Evolutionary conservation across 2,888 invertebrate genomes (phyloP), one percentile per base, ranked within the genome.

Genomic region (Pollenia labialis): DNA sequence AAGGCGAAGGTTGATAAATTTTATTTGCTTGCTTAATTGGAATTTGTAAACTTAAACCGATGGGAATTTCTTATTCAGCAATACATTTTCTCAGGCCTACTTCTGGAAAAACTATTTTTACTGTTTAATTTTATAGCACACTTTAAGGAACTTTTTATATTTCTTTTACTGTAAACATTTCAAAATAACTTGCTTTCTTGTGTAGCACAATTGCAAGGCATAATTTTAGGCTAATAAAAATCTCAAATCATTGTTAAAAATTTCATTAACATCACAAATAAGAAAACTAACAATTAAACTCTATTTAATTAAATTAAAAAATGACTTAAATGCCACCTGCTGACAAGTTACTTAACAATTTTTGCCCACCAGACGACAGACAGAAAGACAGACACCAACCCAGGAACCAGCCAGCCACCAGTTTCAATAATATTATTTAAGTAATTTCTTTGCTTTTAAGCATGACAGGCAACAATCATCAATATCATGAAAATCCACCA

Each of bases 401-500:
- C 54, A 32, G 42, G 32, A 7, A 16, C 58, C 77, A 54, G 18
- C 16, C 42, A 48, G 6, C 52, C 16, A 80, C 69, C 60, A 76
- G 71, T 44, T 44, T 56, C n/a, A 58, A 14, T 23, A 74, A 68
- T 23, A 74, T 69, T 64, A 58, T 72, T 71, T 64, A 48, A 77
- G 50, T 68, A 66, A 68, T 69, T 77, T 60, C 56, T 80, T 60
- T 18, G 40, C 40, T 62, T 54, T 46, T 56, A 58, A 52, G 12
- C 74, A 83, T 86, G 86, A 80, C 86, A 81, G 86, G 68, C 66
- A 83, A 52, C 71, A 83, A 83, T 86, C 86, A 83, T 83, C 83
- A 86, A 86, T 83, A 86, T 86, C 58, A 72, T 80, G 48, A 80
- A 86, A 81, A 83, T 81, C 52, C 60, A 66, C 72, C 90, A 90